Conservation (phyloP, 2,113 vertebrate genomes). For the Ptilorrhoa leucosticta region DNA sequence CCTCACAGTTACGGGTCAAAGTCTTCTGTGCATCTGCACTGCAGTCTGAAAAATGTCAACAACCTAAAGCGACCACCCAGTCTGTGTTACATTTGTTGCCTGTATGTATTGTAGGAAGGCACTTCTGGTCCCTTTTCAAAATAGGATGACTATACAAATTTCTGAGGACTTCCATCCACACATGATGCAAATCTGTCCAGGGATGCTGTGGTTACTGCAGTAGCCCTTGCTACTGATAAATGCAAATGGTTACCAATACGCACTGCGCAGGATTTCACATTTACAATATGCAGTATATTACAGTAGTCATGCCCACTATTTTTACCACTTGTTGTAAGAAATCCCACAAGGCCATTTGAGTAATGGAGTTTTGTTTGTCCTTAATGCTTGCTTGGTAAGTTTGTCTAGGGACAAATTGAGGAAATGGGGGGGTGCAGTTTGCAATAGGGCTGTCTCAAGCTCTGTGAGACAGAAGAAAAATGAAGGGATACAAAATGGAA, state of each 20-base stretch:
- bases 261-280: background rate
- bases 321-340: background rate
- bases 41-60: background rate
- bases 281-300: background rate
- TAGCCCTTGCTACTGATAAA: background rate
- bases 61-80: background rate
- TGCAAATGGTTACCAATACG: background rate
- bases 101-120: background rate
- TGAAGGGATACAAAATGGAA: background rate
- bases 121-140: background rate
- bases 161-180: background rate
- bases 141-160: background rate
- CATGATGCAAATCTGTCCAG: background rate
- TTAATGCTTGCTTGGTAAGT: background rate
- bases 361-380: background rate
- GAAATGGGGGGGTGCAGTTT: background rate
- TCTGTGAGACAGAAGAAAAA: background rate
- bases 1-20: background rate
- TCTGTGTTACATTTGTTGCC: background rate
- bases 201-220: background rate
- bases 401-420: background rate
- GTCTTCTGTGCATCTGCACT: background rate
- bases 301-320: background rate
- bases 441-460: accelerated
- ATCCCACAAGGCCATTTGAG: background rate